Base-by-base conservation (phyloP, 1,140 invertebrate species). In the Vollenhovia emeryi region DNA sequence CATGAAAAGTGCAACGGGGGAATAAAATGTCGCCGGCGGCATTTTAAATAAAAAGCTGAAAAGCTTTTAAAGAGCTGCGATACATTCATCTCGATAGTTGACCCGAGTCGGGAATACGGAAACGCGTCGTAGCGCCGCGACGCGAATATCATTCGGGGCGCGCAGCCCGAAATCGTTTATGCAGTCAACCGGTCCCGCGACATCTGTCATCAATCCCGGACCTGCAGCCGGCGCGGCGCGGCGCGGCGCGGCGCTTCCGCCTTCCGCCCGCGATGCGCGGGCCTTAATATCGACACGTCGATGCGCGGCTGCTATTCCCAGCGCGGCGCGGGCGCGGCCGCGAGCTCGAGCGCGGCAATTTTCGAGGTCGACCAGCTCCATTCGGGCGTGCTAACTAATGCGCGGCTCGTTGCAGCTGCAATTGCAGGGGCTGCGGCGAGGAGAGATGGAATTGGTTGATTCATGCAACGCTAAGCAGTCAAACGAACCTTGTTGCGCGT, bases 401-500 rank as follows among this genome's bases (percentile, higher is more conserved):
- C 50, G 57, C 40, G 60, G 40, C 33, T 40, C 50, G 64, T 80
- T 71, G 66, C 66, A 88, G 62, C 64, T 84, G 40, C 86, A 55
- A n/a, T 52, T 24, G 71, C 27, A 69, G 36, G n/a, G n/a, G 55
- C 60, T 82, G 78, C 76, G 36, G 11, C 24, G 18, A 4, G n/a
- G 36, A 40, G n/a, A 30, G 69, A n/a, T n/a, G 18, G 27, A 66
- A 45, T 75, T 85, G 75, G 84, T 89, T 89, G 84, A 91, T 86
- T 90, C 86, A 68, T 86, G 79, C 85, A 79, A 64, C 80, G 71
- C 75, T 85, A 87, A 87, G 74, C 59, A 84, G 85, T 85, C 74
- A 88, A 84, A 83, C 84, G 83, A 89, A 87, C 79, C 76, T 85
- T 75, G 76, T 86, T 89, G 84, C 88, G 69, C 59, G 64, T 83